Conservation (phyloP, 1,140 invertebrate species). For the Arion vulgaris region DNA sequence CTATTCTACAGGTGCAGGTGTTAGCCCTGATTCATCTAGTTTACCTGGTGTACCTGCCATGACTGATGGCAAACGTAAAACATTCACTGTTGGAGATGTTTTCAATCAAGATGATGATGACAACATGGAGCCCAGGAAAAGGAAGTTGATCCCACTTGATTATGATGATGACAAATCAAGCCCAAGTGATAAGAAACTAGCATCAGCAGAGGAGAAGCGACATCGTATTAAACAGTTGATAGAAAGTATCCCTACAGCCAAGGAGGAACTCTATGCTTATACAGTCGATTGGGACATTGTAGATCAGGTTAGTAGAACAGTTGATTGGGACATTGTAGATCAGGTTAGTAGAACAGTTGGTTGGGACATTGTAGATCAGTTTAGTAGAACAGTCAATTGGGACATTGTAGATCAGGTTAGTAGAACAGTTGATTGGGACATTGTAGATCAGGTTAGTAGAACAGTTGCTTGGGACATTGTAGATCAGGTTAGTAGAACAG, state of each 20-base stretch:
- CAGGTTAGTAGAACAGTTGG: too few species aligned
- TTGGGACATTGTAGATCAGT: too few species aligned
- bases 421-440: conserved; percentile 87
- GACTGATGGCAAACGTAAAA: conserved; percentile 76
- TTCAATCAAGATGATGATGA: conserved; percentile 93
- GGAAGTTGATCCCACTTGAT: conserved; percentile 86
- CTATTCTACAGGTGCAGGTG: conserved; percentile 43
- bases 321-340: conserved; percentile 86
- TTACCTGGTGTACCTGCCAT: conserved; percentile 37
- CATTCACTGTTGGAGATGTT: conserved; percentile 88
- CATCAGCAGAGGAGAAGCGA: conserved; percentile 87
- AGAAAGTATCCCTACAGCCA: conserved; percentile 98
- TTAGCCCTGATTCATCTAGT: conserved; percentile 43
- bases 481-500: too few species aligned
- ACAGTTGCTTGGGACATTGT: too few species aligned
- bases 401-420: conserved; percentile 81
- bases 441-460: conserved; percentile 60
- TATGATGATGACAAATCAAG: conserved; percentile 73
- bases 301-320: conserved; percentile 80
- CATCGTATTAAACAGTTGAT: conserved; percentile 97
- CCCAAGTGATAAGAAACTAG: conserved; percentile 67
- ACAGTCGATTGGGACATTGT: conserved; percentile 92
- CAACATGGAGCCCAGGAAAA: conserved; percentile 79
- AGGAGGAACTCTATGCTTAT: conserved; percentile 94
- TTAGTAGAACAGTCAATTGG: too few species aligned